phyloP scores from a whole-genome alignment of 2,113 vertebrate genomes.

The Bufo bufo region DNA sequence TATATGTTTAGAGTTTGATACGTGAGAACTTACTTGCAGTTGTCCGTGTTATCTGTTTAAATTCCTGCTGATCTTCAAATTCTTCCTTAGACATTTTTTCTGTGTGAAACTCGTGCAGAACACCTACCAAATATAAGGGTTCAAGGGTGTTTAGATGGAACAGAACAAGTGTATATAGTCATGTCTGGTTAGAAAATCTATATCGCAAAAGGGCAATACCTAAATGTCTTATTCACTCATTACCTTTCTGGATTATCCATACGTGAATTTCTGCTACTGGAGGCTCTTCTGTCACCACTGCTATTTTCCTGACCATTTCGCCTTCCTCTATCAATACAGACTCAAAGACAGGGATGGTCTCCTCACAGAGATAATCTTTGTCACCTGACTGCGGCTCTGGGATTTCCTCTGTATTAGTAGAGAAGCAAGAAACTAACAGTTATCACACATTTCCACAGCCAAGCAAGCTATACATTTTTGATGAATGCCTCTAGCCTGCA shows the following conservation, averaged over 20 bases:
- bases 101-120: slow-evolving; percentile 73
- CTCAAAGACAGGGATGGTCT: slow-evolving; percentile 78
- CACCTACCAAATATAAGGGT: slow-evolving; percentile 66
- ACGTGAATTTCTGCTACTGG: slow-evolving; percentile 77
- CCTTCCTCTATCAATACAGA: slow-evolving; percentile 72
- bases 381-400: slow-evolving; percentile 71
- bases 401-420: slow-evolving; percentile 72
- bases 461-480: background rate
- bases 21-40: slow-evolving; percentile 75
- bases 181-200: background rate
- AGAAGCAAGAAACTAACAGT: background rate
- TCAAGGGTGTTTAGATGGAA: slow-evolving; percentile 31
- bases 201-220: background rate
- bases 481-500: no score
- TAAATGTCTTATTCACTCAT: slow-evolving; percentile 49
- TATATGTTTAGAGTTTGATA: background rate
- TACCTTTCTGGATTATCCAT: slow-evolving; percentile 80
- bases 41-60: slow-evolving; percentile 78
- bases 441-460: background rate
- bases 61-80: slow-evolving; percentile 78
- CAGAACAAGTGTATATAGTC: background rate
- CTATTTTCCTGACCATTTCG: slow-evolving; percentile 78
- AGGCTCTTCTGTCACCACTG: slow-evolving; percentile 75
- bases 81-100: slow-evolving; percentile 77
- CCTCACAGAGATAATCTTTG: slow-evolving; percentile 78